Base-by-base conservation (phyloP, 1,140 invertebrate species). In the Capitella teleta region DNA sequence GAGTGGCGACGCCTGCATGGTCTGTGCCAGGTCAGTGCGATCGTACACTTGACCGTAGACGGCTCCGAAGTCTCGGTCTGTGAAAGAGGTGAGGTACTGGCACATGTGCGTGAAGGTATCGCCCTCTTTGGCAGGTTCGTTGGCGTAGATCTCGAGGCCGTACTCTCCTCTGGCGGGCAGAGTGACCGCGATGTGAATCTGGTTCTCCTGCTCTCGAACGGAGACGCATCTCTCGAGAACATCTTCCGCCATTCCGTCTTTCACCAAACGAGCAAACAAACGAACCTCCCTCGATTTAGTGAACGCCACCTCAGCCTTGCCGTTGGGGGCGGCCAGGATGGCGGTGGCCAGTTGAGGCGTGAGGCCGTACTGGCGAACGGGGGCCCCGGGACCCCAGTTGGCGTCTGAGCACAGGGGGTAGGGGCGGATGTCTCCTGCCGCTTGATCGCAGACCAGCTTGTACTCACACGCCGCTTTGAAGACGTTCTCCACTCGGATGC, bases 141-240 rank as follows among this genome's bases (percentile, higher is more conserved):
- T 73, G 43, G 64, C 69, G 52, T 70, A 73, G 38, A 73, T 63
- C 57, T 73, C 70, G 24, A 72, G 58, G 25, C 68, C 69, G 51
- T 67, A 73, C 49, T 73, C 70, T n/a, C 70, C 70, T n/a, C 62
- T 36, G 4, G 55, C 53, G 3, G 70, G 70, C 18, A 68, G 38
- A 18, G 26, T 12, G 1, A 53, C 37, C 21, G 47, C 25, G 23
- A 53, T 23, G 14, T 41, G 28, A 18, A 38, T 44, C 10, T 28
- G 16, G 26, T 53, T 49, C 12, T 53, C 52, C 37, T 53, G 52
- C 38, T 53, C 52, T 23, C 25, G n/a, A 1, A 53, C 52, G 2
- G 16, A 14, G 14, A 53, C 52, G 8, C 32, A 34, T 18, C 36
- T 25, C 24, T 53, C 52, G 23, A 53, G 45, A 21, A 21, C 28